phyloP scores from a whole-genome alignment of 2,113 vertebrate genomes.

The Heloderma charlesbogerti region DNA sequence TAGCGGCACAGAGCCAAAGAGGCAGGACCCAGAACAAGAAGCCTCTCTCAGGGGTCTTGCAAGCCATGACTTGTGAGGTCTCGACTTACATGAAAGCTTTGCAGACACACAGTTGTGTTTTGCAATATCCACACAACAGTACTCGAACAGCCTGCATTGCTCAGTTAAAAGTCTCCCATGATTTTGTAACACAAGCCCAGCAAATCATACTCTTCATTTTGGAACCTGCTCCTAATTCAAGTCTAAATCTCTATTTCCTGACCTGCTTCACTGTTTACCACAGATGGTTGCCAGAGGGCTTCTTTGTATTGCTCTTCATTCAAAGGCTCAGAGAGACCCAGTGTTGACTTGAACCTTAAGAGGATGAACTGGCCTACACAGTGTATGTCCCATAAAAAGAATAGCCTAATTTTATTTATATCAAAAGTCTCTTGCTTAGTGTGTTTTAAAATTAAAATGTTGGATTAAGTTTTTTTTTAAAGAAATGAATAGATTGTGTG shows the following conservation, averaged over 20 bases:
- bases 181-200: background rate
- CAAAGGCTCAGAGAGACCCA: background rate
- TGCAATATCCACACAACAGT: too few relatives aligned
- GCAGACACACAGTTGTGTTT: background rate
- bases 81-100: background rate
- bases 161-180: background rate
- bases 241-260: background rate
- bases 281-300: background rate
- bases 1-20: background rate
- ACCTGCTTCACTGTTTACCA: background rate
- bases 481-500: constrained; percentile 28
- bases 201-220: background rate
- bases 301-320: background rate
- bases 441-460: constrained; percentile 32
- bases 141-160: background rate
- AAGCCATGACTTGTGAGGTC: background rate
- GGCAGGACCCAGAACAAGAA: background rate
- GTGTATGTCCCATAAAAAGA: background rate
- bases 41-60: background rate
- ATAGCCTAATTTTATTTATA: constrained; percentile 5
- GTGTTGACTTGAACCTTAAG: background rate
- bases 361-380: background rate
- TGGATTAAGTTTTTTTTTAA: background rate
- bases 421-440: background rate
- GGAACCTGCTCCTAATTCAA: background rate